These are phyloP conservation scores for Sardinella longiceps DNA, from an alignment of 2,797 vertebrate genomes.

Conservation along the genomic window DNA sequence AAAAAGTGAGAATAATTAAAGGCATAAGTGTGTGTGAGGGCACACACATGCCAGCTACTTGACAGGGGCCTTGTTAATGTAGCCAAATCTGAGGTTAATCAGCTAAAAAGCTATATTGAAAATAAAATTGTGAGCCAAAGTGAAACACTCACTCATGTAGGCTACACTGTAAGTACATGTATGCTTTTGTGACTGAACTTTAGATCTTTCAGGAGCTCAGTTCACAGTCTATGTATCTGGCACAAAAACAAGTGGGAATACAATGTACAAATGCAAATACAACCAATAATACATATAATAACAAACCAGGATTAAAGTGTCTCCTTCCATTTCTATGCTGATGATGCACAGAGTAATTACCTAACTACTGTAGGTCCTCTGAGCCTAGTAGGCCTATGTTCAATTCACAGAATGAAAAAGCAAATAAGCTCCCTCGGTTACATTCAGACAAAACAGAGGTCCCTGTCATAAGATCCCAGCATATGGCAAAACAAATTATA, in stretches of 20 bases:
- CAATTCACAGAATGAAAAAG: neutral
- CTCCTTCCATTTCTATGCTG: too few species aligned
- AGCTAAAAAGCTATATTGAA: neutral
- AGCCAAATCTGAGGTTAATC: neutral
- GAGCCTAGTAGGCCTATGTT: neutral
- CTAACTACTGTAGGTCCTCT: too few species aligned
- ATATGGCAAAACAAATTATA: too few species aligned
- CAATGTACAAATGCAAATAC: too few species aligned
- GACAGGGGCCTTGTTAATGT: constrained; percentile 39
- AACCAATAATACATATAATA: too few species aligned
- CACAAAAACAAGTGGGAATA: too few species aligned
- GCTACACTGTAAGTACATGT: neutral
- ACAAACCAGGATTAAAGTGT: too few species aligned
- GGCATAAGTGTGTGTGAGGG: constrained; percentile 30
- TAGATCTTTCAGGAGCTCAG: neutral
- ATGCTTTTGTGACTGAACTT: neutral
- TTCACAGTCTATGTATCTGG: too few species aligned
- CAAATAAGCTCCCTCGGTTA: neutral
- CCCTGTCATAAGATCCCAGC: too few species aligned
- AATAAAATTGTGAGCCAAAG: neutral
- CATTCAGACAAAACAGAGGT: too few species aligned
- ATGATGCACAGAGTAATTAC: neutral
- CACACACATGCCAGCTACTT: constrained; percentile 45
- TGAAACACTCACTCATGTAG: neutral
- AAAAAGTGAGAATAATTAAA: constrained; percentile 61